These are phyloP conservation scores for Cervus canadensis DNA, from an alignment of 2,113 vertebrate genomes.

Conservation along the genomic window DNA sequence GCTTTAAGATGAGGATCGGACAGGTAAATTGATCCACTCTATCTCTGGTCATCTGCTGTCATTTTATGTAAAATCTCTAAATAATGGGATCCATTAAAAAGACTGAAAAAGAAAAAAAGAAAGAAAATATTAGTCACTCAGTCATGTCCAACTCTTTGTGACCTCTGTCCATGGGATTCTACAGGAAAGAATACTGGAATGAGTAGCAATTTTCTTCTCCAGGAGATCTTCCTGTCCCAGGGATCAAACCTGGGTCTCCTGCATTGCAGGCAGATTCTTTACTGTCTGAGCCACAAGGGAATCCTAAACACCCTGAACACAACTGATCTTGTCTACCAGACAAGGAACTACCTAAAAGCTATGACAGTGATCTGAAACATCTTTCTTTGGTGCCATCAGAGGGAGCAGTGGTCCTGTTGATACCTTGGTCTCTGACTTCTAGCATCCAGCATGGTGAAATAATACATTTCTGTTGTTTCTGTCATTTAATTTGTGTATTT, in stretches of 20 bases:
- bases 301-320: neutral
- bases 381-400: neutral
- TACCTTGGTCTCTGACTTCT: neutral
- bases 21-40: conserved; percentile 80
- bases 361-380: neutral
- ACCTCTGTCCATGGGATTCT: neutral
- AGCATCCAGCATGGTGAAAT: neutral
- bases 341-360: neutral
- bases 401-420: fast-evolving
- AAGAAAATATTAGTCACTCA: neutral
- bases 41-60: conserved; percentile 80
- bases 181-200: neutral
- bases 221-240: neutral
- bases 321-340: neutral
- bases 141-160: neutral
- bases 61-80: conserved; percentile 86
- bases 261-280: neutral
- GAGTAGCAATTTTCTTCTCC: neutral
- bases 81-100: conserved; percentile 85
- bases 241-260: neutral
- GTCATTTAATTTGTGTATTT: neutral
- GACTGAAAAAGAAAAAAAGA: conserved; percentile 76
- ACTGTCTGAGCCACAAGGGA: fast-evolving
- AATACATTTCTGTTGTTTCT: neutral
- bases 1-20: conserved; percentile 90